A percentile compares a stretch with the other conserved stretches of the same genome.
phyloP scores from a whole-genome alignment of 2,797 vertebrate genomes.

The Pterois miles region DNA sequence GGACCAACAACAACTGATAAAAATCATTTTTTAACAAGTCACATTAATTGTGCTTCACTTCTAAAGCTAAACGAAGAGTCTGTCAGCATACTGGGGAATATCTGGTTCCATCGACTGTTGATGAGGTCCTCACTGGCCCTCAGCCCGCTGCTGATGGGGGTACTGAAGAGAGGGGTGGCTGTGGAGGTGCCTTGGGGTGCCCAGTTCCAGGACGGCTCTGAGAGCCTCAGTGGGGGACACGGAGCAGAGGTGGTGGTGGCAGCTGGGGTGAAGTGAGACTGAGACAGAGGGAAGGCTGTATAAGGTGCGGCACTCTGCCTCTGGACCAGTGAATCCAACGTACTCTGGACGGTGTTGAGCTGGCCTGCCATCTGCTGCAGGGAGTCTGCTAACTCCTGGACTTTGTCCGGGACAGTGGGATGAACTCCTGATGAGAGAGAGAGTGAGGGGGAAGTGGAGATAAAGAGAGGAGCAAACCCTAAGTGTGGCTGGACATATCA shows the following conservation, averaged over 20 bases:
- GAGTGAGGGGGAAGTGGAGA: background rate
- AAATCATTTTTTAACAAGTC: background rate
- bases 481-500: background rate
- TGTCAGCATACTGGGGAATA: slow-evolving; percentile 85
- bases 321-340: slow-evolving; percentile 80
- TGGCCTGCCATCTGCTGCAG: slow-evolving; percentile 89
- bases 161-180: slow-evolving; percentile 45
- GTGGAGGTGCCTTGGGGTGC: slow-evolving; percentile 54
- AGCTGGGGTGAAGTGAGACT: slow-evolving; percentile 23
- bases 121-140: slow-evolving; percentile 78
- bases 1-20: background rate
- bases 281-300: slow-evolving; percentile 28
- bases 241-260: background rate
- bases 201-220: slow-evolving; percentile 75
- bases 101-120: slow-evolving; percentile 86
- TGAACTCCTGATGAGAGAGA: slow-evolving; percentile 5
- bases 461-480: background rate
- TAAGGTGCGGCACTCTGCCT: slow-evolving; percentile 46
- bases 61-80: background rate
- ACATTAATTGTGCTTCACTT: background rate
- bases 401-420: slow-evolving; percentile 78
- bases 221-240: slow-evolving; percentile 18
- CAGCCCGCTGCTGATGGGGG: slow-evolving; percentile 23
- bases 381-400: slow-evolving; percentile 86
- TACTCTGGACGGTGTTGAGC: slow-evolving; percentile 84